phyloP scores from a whole-genome alignment of 2,113 vertebrate genomes.

The Tetraodon nigroviridis region DNA sequence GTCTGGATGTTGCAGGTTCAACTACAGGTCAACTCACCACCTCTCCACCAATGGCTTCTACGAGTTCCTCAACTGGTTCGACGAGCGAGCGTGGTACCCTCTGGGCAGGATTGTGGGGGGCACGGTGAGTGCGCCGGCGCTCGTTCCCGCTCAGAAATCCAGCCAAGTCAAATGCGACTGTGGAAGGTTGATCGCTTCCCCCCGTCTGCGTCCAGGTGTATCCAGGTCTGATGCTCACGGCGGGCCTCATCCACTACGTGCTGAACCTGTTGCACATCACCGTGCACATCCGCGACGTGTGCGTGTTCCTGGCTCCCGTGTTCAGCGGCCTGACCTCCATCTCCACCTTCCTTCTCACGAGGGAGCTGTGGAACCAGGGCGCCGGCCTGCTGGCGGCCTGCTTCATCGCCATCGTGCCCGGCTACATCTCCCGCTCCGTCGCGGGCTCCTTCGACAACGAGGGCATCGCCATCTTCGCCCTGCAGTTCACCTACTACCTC shows the following conservation, averaged over 20 bases:
- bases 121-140: conserved; percentile 81
- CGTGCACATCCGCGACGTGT: conserved; percentile 97
- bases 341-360: conserved; percentile 96
- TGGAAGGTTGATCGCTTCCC: too few relatives aligned
- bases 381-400: conserved; percentile 97
- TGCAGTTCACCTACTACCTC: conserved; percentile 99
- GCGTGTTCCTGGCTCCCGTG: conserved; percentile 95
- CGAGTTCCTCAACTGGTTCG: conserved; percentile 99
- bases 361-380: conserved; percentile 98
- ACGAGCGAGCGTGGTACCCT: conserved; percentile 98
- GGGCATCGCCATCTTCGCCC: conserved; percentile 98
- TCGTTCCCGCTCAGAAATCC: not conserved
- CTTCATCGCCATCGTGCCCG: conserved; percentile 98
- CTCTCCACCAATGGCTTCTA: conserved; percentile 98
- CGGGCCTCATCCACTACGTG: conserved; percentile 96
- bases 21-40: conserved; percentile 99
- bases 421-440: conserved; percentile 97
- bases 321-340: conserved; percentile 98
- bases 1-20: conserved; percentile 81
- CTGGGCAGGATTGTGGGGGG: conserved; percentile 97
- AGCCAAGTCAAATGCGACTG: too few relatives aligned
- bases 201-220: conserved; percentile 80
- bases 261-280: conserved; percentile 96
- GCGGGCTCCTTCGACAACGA: conserved; percentile 99
- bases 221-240: conserved; percentile 95